Evolutionary conservation across 2,113 vertebrate species (phyloP).

Genomic region (Salminus brasiliensis): DNA sequence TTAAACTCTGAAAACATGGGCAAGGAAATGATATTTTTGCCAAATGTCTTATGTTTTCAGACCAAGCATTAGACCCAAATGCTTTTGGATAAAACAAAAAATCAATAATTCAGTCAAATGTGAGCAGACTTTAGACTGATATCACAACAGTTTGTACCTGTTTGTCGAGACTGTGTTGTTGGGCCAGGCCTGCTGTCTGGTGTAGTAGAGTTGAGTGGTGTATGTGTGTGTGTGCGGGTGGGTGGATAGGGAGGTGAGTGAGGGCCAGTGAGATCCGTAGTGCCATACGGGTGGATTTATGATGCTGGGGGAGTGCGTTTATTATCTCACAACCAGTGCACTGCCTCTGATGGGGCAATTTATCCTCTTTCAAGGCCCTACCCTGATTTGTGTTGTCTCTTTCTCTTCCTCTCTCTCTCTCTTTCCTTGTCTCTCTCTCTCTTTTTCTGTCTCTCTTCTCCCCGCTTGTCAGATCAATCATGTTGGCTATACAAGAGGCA

Average conservation of each 20-base stretch:
- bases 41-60: no score
- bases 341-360: constrained; percentile 72
- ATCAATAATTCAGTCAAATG: no score
- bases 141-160: no score
- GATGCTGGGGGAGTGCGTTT: constrained; percentile 69
- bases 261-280: constrained; percentile 41
- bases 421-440: constrained; percentile 29
- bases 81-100: no score
- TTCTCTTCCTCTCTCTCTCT: constrained; percentile 39
- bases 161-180: neutral
- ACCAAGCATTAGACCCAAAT: no score
- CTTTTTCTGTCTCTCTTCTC: constrained; percentile 44
- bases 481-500: constrained; percentile 26
- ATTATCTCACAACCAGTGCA: constrained; percentile 75
- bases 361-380: constrained; percentile 71
- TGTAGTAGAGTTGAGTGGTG: constrained; percentile 20
- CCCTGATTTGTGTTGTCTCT: constrained; percentile 76
- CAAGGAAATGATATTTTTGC: no score
- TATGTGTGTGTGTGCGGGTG: constrained; percentile 1
- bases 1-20: no score
- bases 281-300: constrained; percentile 61
- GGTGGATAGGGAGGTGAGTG: constrained; percentile 30
- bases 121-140: no score
- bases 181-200: neutral
- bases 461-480: constrained; percentile 66